Evolutionary conservation across 1,140 invertebrate genomes (phyloP).

Genomic region (Bombus balteatus): DNA sequence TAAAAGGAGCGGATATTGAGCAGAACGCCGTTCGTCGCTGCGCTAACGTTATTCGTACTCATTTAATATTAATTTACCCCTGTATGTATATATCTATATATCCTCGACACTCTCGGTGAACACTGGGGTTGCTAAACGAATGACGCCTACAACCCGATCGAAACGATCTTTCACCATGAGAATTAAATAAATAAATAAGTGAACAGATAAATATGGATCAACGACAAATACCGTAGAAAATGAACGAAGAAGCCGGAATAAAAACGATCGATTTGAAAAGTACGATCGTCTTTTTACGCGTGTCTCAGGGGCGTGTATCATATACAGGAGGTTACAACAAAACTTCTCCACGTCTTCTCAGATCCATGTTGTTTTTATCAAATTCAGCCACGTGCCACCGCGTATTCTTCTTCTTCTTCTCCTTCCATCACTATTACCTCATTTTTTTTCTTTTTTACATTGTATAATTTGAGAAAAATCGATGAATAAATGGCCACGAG

Average conservation of each 20-base stretch:
- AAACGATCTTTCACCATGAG: neutral
- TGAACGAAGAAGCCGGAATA: neutral
- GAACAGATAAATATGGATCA: neutral
- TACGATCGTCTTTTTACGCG: neutral
- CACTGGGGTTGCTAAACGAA: constrained; percentile 56
- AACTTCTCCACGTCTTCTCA: neutral
- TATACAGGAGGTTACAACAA: constrained; percentile 20
- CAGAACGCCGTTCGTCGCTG: constrained; percentile 66
- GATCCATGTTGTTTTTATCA: neutral
- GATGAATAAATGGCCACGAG: no score
- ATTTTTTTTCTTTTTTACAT: neutral
- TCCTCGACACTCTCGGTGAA: constrained; percentile 58
- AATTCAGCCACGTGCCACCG: neutral
- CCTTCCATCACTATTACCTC: neutral
- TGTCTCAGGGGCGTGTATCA: constrained; percentile 4
- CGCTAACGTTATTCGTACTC: constrained; percentile 63
- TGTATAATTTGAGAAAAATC: neutral
- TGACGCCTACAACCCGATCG: neutral
- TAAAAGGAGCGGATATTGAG: constrained; percentile 70
- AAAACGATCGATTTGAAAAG: neutral
- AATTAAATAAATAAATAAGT: neutral
- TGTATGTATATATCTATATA: constrained; percentile 57
- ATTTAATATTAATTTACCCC: constrained; percentile 60
- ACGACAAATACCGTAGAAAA: no score
- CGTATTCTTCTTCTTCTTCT: neutral